Evolutionary conservation across 2,113 vertebrate species (phyloP), one percentile per base, ranked within the genome.

Genomic region (Pyrgilauda ruficollis): DNA sequence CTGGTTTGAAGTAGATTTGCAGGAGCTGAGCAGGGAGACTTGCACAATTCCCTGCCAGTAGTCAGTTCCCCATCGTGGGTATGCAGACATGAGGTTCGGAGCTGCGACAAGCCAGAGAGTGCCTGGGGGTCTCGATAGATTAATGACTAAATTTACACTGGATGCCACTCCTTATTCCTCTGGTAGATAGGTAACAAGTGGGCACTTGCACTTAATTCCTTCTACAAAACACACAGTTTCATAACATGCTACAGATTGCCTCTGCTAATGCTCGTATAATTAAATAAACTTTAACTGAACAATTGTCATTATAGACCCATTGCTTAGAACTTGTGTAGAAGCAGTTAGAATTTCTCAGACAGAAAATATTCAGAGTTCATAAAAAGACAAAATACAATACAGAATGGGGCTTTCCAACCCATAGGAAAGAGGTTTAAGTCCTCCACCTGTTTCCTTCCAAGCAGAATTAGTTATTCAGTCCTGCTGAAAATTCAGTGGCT

Each of bases 231-330:
- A 41, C 3, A 41, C 5, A 24, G 13, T 47, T 79, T 70, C 14
- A 6, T 46, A 35, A 31, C 3, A 8, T 39, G 46, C 13, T 68
- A 35, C 53, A 80, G 56, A 77, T 13, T 41, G 44, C 18, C 16
- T 92, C 24, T 78, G 61, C 9, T 77, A 62, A 66, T 39, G 17
- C 16, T 84, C 28, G 14, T 11, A 12, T 68, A 70, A 69, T 59
- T 56, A 62, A 85, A 74, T 53, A 80, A 83, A 18, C 6, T 53
- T 56, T 37, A 61, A 75, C 55, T 63, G 50, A n/a, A 44, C 39
- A 70, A 31, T 43, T 0, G 0, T 59, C 9, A 0, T 61, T 72
- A 44, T 8, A 68, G 37, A 35, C 56, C 26, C 10, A 44, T 49
- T 33, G 15, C 27, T 53, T 37, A 87, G 30, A 63, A 12, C 37